Conservation (phyloP, 2,113 vertebrate species). For the Riparia riparia region DNA sequence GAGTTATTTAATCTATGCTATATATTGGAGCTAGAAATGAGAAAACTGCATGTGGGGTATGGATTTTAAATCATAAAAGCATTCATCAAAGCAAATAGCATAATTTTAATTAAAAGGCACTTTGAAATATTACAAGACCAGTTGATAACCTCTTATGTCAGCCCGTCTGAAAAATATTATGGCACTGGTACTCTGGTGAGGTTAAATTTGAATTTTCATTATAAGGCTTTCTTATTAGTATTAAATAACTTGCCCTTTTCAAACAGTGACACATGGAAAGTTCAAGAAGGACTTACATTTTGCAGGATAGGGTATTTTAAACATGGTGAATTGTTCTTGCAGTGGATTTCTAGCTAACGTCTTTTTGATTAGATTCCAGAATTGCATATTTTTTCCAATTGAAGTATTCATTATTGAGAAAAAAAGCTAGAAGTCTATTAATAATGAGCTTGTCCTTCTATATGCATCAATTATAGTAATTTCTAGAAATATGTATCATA, state of each 20-base stretch:
- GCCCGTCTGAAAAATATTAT: background rate
- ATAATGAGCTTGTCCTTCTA: background rate
- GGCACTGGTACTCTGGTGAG: background rate
- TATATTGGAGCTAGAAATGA: background rate
- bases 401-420: background rate
- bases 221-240: background rate
- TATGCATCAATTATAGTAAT: background rate
- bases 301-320: background rate
- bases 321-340: background rate
- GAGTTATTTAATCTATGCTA: background rate
- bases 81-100: background rate
- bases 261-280: background rate
- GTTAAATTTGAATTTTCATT: slow-evolving; percentile 20
- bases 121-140: background rate
- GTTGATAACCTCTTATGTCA: background rate
- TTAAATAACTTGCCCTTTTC: slow-evolving; percentile 38
- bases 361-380: background rate
- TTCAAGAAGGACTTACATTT: background rate
- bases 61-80: background rate
- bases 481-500: background rate
- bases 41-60: background rate
- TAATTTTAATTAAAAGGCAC: background rate
- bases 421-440: background rate
- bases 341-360: background rate
- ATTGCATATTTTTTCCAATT: background rate